phyloP scores from a whole-genome alignment of 1,140 invertebrate genomes.

The Cryptotermes secundus region DNA sequence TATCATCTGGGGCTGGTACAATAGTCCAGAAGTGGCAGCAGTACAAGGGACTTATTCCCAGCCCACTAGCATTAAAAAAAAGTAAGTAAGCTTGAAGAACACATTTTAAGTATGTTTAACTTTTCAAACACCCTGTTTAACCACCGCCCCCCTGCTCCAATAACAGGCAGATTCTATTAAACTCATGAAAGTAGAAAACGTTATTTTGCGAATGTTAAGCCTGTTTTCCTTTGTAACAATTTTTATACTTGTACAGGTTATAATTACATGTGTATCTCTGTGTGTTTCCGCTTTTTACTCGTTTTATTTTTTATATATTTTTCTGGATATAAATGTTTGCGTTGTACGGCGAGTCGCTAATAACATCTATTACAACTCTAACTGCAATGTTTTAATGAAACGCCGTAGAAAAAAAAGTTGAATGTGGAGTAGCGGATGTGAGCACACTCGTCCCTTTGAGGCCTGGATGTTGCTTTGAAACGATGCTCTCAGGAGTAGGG shows the following conservation, averaged over 20 bases:
- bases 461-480: neutral
- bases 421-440: neutral
- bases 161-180: neutral
- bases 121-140: neutral
- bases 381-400: neutral
- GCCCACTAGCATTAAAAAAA: too few relatives aligned
- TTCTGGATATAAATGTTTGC: neutral
- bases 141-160: too few relatives aligned
- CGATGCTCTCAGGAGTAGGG: neutral
- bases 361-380: conserved; percentile 3
- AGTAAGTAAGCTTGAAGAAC: too few relatives aligned
- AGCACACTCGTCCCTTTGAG: too few relatives aligned
- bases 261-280: neutral
- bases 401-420: neutral
- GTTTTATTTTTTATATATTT: neutral
- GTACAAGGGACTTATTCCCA: too few relatives aligned
- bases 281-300: neutral
- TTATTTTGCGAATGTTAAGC: neutral
- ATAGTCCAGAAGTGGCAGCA: too few relatives aligned
- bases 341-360: neutral
- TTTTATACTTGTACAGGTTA: neutral
- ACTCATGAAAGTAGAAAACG: conserved; percentile 3
- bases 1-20: too few relatives aligned
- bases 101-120: neutral
- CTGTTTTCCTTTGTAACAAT: neutral